These are phyloP conservation scores for Spheniscus mendiculus DNA, from an alignment of 2,113 vertebrate species.

Conservation along the genomic window DNA sequence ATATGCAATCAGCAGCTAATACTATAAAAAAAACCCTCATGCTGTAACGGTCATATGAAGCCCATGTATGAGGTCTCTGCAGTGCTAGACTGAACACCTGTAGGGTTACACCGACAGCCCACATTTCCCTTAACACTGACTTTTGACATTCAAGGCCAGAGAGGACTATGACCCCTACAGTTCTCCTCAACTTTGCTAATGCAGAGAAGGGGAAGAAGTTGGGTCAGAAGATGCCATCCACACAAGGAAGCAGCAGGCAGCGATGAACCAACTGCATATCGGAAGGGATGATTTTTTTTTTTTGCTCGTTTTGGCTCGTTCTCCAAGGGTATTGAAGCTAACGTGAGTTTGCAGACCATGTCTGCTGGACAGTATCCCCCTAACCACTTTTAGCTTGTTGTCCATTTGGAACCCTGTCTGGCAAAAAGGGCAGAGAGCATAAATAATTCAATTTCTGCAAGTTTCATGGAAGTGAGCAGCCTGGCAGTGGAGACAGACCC, in stretches of 20 bases:
- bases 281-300: background rate
- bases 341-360: background rate
- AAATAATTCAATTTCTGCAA: background rate
- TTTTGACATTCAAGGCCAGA: background rate
- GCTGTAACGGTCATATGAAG: fast-evolving
- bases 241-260: background rate
- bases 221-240: background rate
- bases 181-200: background rate
- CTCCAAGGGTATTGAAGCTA: background rate
- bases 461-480: background rate
- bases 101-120: fast-evolving
- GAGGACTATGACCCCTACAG: background rate
- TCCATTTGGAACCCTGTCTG: background rate
- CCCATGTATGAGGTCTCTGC: fast-evolving
- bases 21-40: too few species aligned
- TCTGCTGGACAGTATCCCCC: background rate
- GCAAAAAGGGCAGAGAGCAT: background rate
- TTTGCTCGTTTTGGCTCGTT: background rate
- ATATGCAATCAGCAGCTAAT: background rate
- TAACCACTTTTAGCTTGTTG: background rate
- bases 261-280: background rate
- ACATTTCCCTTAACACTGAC: background rate
- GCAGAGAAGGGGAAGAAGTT: background rate
- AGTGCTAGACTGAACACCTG: background rate
- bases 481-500: background rate